Evolutionary conservation across 1,140 invertebrate species (phyloP).

Genomic region (Portunus trituberculatus): DNA sequence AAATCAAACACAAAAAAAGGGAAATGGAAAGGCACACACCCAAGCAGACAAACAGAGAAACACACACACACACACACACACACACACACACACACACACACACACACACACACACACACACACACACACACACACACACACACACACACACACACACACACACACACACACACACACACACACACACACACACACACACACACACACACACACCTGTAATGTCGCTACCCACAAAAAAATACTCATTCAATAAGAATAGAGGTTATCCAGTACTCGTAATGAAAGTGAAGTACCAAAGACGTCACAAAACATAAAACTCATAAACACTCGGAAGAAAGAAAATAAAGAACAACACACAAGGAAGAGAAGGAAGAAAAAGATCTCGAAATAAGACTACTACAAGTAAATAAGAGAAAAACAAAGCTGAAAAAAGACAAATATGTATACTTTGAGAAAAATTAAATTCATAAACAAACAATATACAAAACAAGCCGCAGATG

Average conservation of each 20-base stretch:
- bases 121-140: slow-evolving; percentile 61
- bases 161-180: slow-evolving; percentile 56
- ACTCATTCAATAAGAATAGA: too few species aligned
- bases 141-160: slow-evolving; percentile 61
- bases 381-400: background rate
- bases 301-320: too few species aligned
- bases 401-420: background rate
- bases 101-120: slow-evolving; percentile 58
- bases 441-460: background rate
- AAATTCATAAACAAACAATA: background rate
- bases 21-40: background rate
- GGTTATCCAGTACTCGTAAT: too few species aligned
- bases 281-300: too few species aligned
- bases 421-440: too few species aligned
- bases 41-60: background rate
- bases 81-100: slow-evolving; percentile 59
- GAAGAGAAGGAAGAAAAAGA: background rate
- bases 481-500: too few species aligned
- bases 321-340: too few species aligned
- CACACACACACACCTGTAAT: background rate
- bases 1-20: background rate
- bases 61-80: slow-evolving; percentile 60
- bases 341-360: too few species aligned
- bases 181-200: slow-evolving; percentile 46
- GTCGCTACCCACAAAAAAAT: too few species aligned